Conservation (phyloP, 2,888 invertebrate genomes). For the Eubasilissa splendida region DNA sequence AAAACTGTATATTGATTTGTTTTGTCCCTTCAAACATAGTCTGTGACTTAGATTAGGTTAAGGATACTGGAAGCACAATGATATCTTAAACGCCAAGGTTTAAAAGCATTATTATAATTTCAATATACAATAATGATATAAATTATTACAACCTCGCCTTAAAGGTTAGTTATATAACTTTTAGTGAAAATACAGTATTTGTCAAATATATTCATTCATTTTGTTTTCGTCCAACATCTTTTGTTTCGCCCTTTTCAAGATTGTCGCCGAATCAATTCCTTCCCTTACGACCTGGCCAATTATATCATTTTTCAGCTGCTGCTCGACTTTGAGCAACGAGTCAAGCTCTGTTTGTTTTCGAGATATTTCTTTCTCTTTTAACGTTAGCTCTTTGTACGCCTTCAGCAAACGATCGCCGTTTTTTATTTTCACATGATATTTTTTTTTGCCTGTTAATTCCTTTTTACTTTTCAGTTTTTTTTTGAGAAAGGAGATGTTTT, state of each 20-base stretch:
- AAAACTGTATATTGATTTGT: too few relatives aligned
- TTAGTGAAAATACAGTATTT: too few relatives aligned
- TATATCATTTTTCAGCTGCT: conserved; percentile 43
- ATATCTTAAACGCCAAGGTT: too few relatives aligned
- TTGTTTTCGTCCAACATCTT: conserved; percentile 29
- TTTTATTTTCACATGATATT: neutral
- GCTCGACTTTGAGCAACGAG: conserved; percentile 30
- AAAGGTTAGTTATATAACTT: too few relatives aligned
- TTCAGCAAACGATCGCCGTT: neutral
- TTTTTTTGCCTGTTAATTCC: neutral
- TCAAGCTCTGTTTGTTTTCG: conserved; percentile 7
- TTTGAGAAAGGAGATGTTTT: conserved; percentile 30
- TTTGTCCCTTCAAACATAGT: too few relatives aligned
- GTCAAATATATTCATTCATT: neutral
- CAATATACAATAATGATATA: too few relatives aligned
- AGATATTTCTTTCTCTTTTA: neutral
- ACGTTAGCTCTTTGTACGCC: conserved; percentile 3
- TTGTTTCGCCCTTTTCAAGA: conserved; percentile 42
- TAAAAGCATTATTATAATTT: too few relatives aligned
- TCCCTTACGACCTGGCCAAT: conserved; percentile 39
- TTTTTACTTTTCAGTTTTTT: conserved; percentile 24
- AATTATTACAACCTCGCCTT: too few relatives aligned
- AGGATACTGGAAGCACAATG: too few relatives aligned
- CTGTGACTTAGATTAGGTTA: too few relatives aligned
- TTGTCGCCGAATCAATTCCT: conserved; percentile 35